Percentiles rank a stretch among this genome's conserved stretches.
These are phyloP conservation scores for Akabosia matsudoensis DNA, from an alignment of 1,140 invertebrate species.

Conservation along the genomic window DNA sequence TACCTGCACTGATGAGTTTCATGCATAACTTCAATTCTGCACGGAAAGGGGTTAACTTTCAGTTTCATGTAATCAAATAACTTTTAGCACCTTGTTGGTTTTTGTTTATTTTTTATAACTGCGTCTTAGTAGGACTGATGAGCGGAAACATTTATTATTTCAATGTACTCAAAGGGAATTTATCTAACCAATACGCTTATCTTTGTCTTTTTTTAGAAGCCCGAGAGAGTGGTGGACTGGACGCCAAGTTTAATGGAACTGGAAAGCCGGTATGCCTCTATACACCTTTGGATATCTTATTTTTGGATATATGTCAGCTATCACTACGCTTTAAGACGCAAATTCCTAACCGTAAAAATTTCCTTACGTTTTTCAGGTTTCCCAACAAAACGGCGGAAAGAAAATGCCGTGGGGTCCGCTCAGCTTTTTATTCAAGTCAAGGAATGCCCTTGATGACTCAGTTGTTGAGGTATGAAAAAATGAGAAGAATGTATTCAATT, in stretches of 20 bases:
- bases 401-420: slow-evolving; percentile 57
- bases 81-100: no score
- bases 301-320: background rate
- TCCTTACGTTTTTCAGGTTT: no score
- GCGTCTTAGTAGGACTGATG: background rate
- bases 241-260: slow-evolving; percentile 16
- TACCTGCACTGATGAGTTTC: no score
- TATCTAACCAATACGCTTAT: background rate
- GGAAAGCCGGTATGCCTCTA: slow-evolving; percentile 11
- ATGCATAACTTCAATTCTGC: background rate
- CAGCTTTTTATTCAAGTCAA: slow-evolving; percentile 56
- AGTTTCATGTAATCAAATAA: no score
- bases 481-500: background rate
- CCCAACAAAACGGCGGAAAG: slow-evolving; percentile 48
- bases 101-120: background rate
- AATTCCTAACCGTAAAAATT: background rate
- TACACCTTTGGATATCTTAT: background rate
- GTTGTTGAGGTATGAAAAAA: slow-evolving; percentile 59
- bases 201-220: slow-evolving; percentile 2
- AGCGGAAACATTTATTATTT: background rate
- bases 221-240: background rate
- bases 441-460: slow-evolving; percentile 63
- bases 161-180: background rate
- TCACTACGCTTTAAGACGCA: background rate
- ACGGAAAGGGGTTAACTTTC: no score